A percentile compares a stretch with the other conserved stretches of the same genome.
phyloP scores from a whole-genome alignment of 2,113 vertebrate genomes.

The Ochotona curzoniae region DNA sequence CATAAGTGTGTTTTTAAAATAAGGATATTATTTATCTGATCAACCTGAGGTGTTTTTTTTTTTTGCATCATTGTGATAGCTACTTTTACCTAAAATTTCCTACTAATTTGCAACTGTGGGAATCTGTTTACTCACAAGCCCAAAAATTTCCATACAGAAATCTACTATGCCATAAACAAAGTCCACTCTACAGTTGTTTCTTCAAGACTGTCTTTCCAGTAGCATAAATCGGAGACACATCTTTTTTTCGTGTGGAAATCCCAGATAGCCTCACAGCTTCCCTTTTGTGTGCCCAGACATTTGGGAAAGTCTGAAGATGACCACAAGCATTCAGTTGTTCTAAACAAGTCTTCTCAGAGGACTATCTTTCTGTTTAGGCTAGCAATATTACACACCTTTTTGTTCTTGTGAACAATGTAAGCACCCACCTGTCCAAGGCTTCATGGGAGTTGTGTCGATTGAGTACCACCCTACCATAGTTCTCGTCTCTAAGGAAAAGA shows the following conservation, averaged over 20 bases:
- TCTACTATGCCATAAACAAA: background rate
- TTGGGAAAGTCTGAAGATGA: background rate
- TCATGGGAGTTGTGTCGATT: conserved; percentile 88
- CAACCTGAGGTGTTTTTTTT: background rate
- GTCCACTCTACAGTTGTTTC: background rate
- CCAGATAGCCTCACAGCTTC: background rate
- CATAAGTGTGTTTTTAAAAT: background rate
- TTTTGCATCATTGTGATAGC: background rate
- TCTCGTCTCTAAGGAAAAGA: conserved; percentile 90
- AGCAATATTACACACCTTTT: background rate
- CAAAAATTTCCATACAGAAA: conserved; percentile 1
- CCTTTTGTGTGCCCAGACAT: background rate
- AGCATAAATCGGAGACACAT: background rate
- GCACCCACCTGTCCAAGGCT: conserved; percentile 85
- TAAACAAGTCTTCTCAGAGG: conserved; percentile 51
- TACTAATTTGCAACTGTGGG: background rate
- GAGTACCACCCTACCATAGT: conserved; percentile 89
- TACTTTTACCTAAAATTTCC: background rate
- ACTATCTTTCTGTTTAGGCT: conserved; percentile 22
- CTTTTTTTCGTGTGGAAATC: background rate
- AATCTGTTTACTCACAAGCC: conserved; percentile 9
- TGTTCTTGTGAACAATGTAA: background rate
- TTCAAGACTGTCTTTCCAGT: background rate
- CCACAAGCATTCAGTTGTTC: conserved; percentile 19
- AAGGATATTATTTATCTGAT: conserved; percentile 39